Percentiles rank a stretch among this genome's conserved stretches.
These are phyloP conservation scores for human DNA, from an alignment of 2,113 vertebrate genomes.

Conservation along the genomic window GRCh38 chr11:1212501-1213000, in stretches of 20 bases:
- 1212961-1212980: too few species aligned
- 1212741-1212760: not conserved
- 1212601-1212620: too few species aligned
- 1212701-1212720: rapidly evolving
- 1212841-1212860: rapidly evolving
- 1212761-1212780: not conserved
- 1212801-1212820: too few species aligned
- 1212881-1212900: too few species aligned
- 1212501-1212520: not conserved
- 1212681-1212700: rapidly evolving
- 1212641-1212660: rapidly evolving
- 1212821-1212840: too few species aligned
- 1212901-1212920: too few species aligned
- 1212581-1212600: not conserved
- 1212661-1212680: not conserved
- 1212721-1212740: too few species aligned
- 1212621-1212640: not conserved
- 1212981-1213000: too few species aligned
- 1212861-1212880: too few species aligned
- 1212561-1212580: not conserved
- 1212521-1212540: too few species aligned
- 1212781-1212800: rapidly evolving
- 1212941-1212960: too few species aligned
- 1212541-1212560: not conserved
- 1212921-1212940: too few species aligned